Evolutionary conservation across 2,888 invertebrate species (phyloP), one percentile per base, ranked within the genome.

Genomic region (Auanema freiburgensis): DNA sequence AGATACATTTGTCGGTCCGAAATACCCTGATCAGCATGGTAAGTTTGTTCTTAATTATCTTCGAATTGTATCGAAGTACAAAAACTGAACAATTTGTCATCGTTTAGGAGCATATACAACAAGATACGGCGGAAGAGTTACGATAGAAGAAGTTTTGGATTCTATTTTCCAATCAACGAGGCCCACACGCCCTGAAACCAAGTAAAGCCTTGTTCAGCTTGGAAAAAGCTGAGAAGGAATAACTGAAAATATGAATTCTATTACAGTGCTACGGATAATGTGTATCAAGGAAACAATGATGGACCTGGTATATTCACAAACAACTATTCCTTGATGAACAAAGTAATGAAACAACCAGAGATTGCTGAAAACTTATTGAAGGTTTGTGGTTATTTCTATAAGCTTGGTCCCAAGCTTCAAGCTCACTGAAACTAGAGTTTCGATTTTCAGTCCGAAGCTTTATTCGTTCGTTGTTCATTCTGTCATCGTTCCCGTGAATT

Each of bases 141-240:
- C 93, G 75, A 88, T 93, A 84, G 93, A 93, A 88, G 93, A 93
- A 88, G 93, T 93, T 75, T 88, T 93, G 86, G 92, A 93, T 86
- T 92, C 92, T 74, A 89, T 93, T 78, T 89, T 93, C 72, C 78
- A 81, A 50, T 69, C 86, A 92, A 92, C 84, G 88, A 92, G 84
- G 91, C 92, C 83, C 86, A 88, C 58, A n/a, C 63, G 71, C 33
- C 46, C 46, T 57, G 12, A 33, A 33, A 8, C 33, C 33, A 33
- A 33, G 33, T 33, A 33, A 33, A 33, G 33, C 33, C 33, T 8
- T 33, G 33, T 33, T 33, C 33, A 33, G 33, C 33, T n/a, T 33
- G 33, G 33, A 8, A 33, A 33, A 33, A 33, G 33, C 33, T 33
- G 33, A 33, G 8, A 33, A 33, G 4, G 3, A 33, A 33, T 33